These are phyloP conservation scores for Drosophila trapezifrons DNA, from an alignment of 1,140 invertebrate species.

Conservation along the genomic window DNA sequence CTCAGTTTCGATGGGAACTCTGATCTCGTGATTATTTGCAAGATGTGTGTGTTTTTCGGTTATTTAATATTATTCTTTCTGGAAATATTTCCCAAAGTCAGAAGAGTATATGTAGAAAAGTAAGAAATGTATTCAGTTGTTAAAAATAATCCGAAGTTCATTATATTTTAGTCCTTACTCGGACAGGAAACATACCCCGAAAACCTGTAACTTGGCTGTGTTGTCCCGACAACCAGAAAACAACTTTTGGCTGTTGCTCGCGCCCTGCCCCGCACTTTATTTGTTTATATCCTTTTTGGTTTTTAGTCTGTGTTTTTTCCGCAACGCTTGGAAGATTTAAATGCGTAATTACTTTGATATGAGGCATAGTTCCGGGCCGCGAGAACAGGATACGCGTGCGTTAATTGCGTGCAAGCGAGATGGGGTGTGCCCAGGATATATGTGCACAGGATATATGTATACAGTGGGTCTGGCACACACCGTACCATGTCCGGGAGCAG, in stretches of 20 bases:
- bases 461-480: neutral
- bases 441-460: conserved; percentile 17
- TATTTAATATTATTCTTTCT: no score
- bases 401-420: conserved; percentile 68
- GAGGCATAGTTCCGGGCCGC: conserved; percentile 78
- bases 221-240: conserved; percentile 47
- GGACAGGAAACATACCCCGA: neutral
- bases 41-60: neutral
- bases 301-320: conserved; percentile 3
- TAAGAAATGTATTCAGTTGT: no score
- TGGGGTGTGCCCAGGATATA: conserved; percentile 3
- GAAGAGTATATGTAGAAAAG: no score
- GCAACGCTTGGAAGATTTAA: conserved; percentile 80
- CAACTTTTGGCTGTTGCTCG: conserved; percentile 30
- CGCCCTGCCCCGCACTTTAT: neutral
- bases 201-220: conserved; percentile 21
- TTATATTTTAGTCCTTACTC: neutral
- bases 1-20: neutral
- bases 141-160: neutral
- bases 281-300: conserved; percentile 51
- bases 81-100: no score
- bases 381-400: conserved; percentile 49
- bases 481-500: neutral
- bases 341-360: conserved; percentile 80
- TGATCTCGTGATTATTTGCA: no score